phyloP scores from a whole-genome alignment of 2,113 vertebrate species.

The Dipodomys merriami region DNA sequence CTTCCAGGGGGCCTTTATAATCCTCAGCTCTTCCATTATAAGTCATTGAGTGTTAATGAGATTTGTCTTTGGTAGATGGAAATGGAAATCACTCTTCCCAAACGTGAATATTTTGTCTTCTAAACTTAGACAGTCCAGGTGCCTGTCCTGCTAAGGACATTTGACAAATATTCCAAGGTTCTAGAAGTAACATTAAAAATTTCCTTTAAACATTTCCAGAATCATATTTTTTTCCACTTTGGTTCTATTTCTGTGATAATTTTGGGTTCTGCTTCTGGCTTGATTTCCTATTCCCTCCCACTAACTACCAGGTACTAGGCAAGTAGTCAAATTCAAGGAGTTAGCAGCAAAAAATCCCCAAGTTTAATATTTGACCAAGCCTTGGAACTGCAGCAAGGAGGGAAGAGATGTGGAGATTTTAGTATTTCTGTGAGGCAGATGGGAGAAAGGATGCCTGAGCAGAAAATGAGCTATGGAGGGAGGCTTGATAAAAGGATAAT shows the following conservation, averaged over 20 bases:
- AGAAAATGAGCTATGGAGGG: background rate
- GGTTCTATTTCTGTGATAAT: background rate
- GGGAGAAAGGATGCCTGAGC: background rate
- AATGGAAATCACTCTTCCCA: constrained; percentile 19
- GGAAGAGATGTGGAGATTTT: constrained; percentile 11
- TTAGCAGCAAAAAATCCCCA: constrained; percentile 40
- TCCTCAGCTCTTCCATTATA: background rate
- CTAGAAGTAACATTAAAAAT: constrained; percentile 34
- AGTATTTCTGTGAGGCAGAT: background rate
- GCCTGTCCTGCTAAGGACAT: background rate
- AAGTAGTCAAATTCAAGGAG: constrained; percentile 34
- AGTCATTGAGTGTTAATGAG: background rate
- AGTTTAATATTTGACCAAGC: constrained; percentile 7
- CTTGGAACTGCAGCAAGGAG: constrained; percentile 5
- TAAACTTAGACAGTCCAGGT: background rate
- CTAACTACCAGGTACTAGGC: constrained; percentile 12
- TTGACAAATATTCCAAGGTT: background rate
- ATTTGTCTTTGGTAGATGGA: background rate
- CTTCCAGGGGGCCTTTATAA: background rate
- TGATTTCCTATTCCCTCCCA: constrained; percentile 45
- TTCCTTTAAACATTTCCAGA: constrained; percentile 7
- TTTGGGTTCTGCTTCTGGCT: constrained; percentile 27
- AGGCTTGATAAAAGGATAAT: background rate
- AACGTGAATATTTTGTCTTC: background rate
- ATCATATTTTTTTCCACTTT: constrained; percentile 24